Evolutionary conservation across 2,888 invertebrate genomes (phyloP).

Genomic region (Hyppa rectilinea): DNA sequence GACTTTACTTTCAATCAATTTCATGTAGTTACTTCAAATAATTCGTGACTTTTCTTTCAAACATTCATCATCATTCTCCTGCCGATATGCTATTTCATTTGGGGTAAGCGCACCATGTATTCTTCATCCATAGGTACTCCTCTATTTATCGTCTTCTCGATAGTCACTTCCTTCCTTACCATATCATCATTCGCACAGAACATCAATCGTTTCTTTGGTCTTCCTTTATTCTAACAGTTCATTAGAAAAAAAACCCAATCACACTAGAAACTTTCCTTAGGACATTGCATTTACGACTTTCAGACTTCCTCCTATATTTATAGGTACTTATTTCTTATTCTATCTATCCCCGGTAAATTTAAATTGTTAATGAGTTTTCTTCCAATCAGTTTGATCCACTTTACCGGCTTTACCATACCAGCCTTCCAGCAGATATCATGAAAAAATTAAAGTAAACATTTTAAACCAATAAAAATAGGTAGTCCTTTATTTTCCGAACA

Average conservation of each 20-base stretch:
- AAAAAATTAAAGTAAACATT: not conserved
- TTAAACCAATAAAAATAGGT: not conserved
- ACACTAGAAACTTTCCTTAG: no score
- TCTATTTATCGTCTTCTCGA: not conserved
- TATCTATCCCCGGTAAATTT: not conserved
- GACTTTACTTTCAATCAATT: not conserved
- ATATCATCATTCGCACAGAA: no score
- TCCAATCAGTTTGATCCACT: not conserved
- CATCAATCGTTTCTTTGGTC: no score
- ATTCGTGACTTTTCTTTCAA: not conserved
- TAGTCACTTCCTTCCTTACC: not conserved
- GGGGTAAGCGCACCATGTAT: not conserved
- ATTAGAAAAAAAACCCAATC: no score
- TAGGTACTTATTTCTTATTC: not conserved
- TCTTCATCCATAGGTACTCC: no score
- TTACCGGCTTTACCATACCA: not conserved
- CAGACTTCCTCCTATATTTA: not conserved
- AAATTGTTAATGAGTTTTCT: not conserved
- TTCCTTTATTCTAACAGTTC: no score
- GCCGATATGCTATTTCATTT: not conserved
- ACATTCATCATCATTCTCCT: no score
- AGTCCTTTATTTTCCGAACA: not conserved
- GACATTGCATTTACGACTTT: no score
- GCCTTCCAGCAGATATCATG: not conserved
- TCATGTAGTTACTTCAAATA: not conserved